Percentiles rank a stretch among this genome's conserved stretches.
phyloP scores from a whole-genome alignment of 2,797 vertebrate species.

The Spea hammondii region DNA sequence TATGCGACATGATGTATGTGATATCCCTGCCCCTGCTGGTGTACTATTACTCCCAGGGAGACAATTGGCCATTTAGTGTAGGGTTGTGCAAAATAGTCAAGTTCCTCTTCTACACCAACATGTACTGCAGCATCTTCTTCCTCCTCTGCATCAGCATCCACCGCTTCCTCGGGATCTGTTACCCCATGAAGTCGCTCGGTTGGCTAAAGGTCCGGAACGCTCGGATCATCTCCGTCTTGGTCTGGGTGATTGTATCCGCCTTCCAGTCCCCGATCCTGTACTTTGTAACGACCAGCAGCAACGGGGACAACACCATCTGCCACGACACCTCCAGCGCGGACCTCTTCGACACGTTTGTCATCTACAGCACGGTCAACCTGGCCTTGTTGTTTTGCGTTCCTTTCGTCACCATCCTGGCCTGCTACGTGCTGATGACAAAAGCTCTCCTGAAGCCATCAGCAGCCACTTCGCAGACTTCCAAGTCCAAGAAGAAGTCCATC shows the following conservation, averaged over 20 bases:
- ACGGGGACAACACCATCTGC: conserved; percentile 69
- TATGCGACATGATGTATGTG: conserved; percentile 87
- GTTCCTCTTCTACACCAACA: conserved; percentile 94
- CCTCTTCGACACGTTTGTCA: conserved; percentile 81
- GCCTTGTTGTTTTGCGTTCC: conserved; percentile 84
- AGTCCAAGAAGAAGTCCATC: conserved; percentile 86
- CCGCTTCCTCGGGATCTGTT: conserved; percentile 86
- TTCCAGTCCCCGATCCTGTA: conserved; percentile 87
- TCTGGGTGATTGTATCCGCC: conserved; percentile 78
- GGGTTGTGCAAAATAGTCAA: conserved; percentile 89
- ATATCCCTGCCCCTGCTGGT: conserved; percentile 90
- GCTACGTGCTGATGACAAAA: conserved; percentile 84
- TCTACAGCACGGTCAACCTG: conserved; percentile 84
- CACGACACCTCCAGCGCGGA: conserved; percentile 87
- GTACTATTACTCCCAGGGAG: conserved; percentile 85
- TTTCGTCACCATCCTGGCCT: conserved; percentile 83
- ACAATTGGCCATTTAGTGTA: conserved; percentile 89
- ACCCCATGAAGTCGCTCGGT: conserved; percentile 79
- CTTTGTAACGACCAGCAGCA: conserved; percentile 78
- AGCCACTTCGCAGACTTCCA: conserved; percentile 65
- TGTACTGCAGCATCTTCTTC: conserved; percentile 93
- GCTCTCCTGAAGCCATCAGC: conserved; percentile 75
- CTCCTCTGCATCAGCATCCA: conserved; percentile 92
- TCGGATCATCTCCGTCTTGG: conserved; percentile 67
- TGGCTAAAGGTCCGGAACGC: conserved; percentile 82